phyloP scores from a whole-genome alignment of 2,113 vertebrate species.

The Halichoerus grypus region DNA sequence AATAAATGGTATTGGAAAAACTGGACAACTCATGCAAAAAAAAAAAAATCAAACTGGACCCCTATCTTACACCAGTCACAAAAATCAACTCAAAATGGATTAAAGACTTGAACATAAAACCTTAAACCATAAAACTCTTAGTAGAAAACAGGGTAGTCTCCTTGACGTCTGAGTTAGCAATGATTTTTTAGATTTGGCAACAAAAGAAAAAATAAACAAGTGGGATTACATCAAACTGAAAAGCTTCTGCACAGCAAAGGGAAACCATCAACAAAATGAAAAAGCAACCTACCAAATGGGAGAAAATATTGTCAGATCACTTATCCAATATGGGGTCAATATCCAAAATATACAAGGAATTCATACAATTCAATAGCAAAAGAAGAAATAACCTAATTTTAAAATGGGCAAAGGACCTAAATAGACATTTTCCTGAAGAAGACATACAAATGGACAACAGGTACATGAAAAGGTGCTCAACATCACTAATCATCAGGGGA shows the following conservation, averaged over 20 bases:
- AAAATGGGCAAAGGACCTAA: neutral
- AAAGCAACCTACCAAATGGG: neutral
- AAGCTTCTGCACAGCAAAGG: neutral
- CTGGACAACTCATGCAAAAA: neutral
- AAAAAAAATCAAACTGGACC: neutral
- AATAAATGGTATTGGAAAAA: neutral
- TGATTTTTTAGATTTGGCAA: neutral
- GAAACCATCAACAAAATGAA: neutral
- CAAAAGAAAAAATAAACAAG: neutral
- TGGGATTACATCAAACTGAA: neutral
- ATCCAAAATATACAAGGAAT: neutral
- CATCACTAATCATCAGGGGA: neutral
- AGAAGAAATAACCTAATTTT: neutral
- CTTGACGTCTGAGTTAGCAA: neutral
- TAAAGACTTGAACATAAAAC: neutral
- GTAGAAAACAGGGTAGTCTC: neutral
- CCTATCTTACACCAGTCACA: neutral
- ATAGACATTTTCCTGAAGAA: neutral
- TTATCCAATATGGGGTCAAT: neutral
- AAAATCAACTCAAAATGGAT: neutral
- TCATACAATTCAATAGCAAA: neutral
- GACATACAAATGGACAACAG: neutral
- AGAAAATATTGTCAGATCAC: neutral
- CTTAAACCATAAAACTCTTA: neutral
- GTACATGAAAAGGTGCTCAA: neutral